Evolutionary conservation across 1,140 invertebrate genomes (phyloP), one percentile per base, ranked within the genome.

Genomic region (Drosophila ambigua): DNA sequence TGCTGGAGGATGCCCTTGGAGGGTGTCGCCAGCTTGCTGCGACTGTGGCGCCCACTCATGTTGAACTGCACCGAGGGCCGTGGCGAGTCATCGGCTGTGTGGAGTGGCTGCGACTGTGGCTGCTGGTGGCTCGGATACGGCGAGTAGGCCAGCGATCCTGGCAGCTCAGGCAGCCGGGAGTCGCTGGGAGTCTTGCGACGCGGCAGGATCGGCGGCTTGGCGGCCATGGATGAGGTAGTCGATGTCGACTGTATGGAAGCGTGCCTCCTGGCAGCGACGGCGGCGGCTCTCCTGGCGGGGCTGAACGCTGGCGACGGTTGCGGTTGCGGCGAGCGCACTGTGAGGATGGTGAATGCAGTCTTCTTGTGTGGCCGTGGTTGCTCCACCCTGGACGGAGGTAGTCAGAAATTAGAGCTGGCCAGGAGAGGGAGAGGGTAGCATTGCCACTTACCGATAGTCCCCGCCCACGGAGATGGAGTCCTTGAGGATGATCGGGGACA

Each of bases 301-400:
- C 26, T 15, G 90, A 73, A 4, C 31, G 67, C 79, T 66, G 53
- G 87, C 64, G 80, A 80, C 7, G 87, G 77, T 28, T 83, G 92
- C 7, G 87, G 77, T 31, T 83, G 92, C 23, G 91, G 92, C 24
- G 92, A 91, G 16, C 91, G 90, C 7, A 94, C 93, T 5, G 94
- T 93, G 45, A 95, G 92, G 57, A 95, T 95, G 39, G 95, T 94
- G 79, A 95, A 95, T 16, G 93, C 82, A 61, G 92, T 90, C 76
- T 93, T 93, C 60, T 93, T 93, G 57, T 92, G 90, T 26, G 92
- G 67, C 43, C 92, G 81, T 8, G 91, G 66, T 35, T 92, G 91
- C 3, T 92, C 92, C 24, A 93, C 90, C 72, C 92, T 93, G 31
- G 6, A 58, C 13, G 48, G 24, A 55, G 44, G 49, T 13, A 7